Conservation (phyloP, 2,113 vertebrate genomes). For the Hippocampus barbouri region DNA sequence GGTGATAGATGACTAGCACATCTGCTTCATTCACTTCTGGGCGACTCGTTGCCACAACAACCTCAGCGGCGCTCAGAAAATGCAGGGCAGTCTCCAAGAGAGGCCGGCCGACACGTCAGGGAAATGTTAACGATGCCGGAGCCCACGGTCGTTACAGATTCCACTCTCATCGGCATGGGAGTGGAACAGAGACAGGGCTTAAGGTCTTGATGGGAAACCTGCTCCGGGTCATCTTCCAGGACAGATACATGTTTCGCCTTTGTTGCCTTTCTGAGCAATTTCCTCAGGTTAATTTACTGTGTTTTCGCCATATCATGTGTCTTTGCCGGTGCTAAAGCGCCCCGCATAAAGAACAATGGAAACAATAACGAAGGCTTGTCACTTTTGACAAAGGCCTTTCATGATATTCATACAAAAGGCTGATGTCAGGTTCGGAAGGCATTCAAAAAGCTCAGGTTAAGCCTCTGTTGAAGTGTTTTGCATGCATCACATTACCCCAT, state of each 20-base stretch:
- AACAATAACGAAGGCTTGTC: conserved; percentile 75
- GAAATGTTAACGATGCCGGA: conserved; percentile 83
- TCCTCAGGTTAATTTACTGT: conserved; percentile 42
- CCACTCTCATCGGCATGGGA: conserved; percentile 61
- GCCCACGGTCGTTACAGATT: conserved; percentile 73
- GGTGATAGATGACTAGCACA: conserved; percentile 84
- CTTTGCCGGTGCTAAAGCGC: conserved; percentile 37
- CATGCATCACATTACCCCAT: conserved; percentile 37
- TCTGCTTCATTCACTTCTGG: conserved; percentile 83
- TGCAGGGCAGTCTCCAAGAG: conserved; percentile 78
- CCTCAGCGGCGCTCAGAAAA: conserved; percentile 76
- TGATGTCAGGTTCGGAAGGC: conserved; percentile 45
- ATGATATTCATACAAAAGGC: conserved; percentile 69
- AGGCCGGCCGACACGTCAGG: conserved; percentile 75
- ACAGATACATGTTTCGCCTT: conserved; percentile 54
- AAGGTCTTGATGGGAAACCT: conserved; percentile 57
- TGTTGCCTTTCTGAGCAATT: conserved; percentile 20
- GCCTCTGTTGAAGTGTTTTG: conserved; percentile 51
- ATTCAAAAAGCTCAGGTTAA: conserved; percentile 54
- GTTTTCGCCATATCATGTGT: conserved; percentile 51
- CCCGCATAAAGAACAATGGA: conserved; percentile 48
- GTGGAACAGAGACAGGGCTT: conserved; percentile 39
- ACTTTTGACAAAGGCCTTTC: conserved; percentile 72
- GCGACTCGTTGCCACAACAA: conserved; percentile 88
- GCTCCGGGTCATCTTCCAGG: conserved; percentile 46